Evolutionary conservation across 2,797 vertebrate species (phyloP).

Genomic region (Poeciliopsis turneri): DNA sequence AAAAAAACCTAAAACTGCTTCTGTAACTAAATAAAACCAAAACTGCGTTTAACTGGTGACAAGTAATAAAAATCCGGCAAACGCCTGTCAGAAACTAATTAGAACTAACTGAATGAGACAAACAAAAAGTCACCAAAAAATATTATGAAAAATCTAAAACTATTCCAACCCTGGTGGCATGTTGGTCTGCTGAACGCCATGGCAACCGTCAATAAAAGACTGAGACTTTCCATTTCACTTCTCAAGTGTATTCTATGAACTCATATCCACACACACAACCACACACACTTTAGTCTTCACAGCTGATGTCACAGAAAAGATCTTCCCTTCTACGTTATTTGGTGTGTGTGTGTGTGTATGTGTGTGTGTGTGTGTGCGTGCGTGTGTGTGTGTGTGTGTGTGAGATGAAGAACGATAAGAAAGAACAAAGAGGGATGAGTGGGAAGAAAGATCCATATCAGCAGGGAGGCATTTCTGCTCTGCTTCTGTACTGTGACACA

Average conservation of each 20-base stretch:
- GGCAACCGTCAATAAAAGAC: neutral
- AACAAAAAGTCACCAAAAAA: too few species aligned
- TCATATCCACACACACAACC: neutral
- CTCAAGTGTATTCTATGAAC: neutral
- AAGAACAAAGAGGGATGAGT: constrained; percentile 15
- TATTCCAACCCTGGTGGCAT: too few species aligned
- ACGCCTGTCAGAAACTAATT: too few species aligned
- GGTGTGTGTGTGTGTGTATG: neutral
- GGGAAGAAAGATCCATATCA: constrained; percentile 17
- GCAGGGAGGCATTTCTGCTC: constrained; percentile 21
- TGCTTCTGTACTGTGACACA: neutral
- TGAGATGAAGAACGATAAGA: constrained; percentile 30
- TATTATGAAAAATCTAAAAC: too few species aligned
- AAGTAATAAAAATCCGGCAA: too few species aligned
- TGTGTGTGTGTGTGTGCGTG: neutral
- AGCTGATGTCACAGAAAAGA: neutral
- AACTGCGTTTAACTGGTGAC: too few species aligned
- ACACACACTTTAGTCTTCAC: neutral
- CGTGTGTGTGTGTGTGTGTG: neutral
- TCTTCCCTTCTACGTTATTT: constrained; percentile 22
- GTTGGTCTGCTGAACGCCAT: neutral
- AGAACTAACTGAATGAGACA: too few species aligned
- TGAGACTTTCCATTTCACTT: neutral
- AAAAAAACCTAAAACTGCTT: too few species aligned
- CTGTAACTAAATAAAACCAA: too few species aligned